Evolutionary conservation across 2,113 vertebrate species (phyloP).

Genomic region (Oncorhynchus keta): DNA sequence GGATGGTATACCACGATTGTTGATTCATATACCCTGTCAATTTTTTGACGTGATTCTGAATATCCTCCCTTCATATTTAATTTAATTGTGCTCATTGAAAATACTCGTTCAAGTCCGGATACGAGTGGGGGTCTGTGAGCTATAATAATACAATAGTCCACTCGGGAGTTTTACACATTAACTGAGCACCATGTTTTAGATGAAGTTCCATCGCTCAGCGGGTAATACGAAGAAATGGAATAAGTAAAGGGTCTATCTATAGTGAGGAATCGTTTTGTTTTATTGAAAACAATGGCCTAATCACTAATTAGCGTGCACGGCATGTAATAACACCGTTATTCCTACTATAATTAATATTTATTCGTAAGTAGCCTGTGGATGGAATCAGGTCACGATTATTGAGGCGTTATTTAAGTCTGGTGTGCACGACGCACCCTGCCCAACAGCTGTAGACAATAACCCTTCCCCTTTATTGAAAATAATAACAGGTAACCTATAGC

Average conservation of each 20-base stretch:
- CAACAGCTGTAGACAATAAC: conserved; percentile 23
- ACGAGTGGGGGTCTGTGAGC: conserved; percentile 69
- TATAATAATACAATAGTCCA: conserved; percentile 61
- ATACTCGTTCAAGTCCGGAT: conserved; percentile 50
- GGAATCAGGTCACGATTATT: conserved; percentile 74
- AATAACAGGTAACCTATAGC: conserved; percentile 51
- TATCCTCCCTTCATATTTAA: conserved; percentile 74
- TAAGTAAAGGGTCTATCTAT: background rate
- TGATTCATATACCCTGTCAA: conserved; percentile 55
- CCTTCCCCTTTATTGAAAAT: conserved; percentile 33
- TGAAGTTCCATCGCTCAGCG: background rate
- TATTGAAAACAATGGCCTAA: conserved; percentile 66
- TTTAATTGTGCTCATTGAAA: conserved; percentile 89
- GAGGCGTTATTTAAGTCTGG: conserved; percentile 73
- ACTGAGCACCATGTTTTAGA: background rate
- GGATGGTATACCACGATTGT: conserved; percentile 67
- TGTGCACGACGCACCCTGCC: conserved; percentile 5
- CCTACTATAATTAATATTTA: conserved; percentile 67
- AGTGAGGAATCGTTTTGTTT: conserved; percentile 9
- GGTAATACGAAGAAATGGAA: background rate
- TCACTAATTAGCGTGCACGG: conserved; percentile 67
- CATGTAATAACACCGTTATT: conserved; percentile 70
- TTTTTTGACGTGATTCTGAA: conserved; percentile 80
- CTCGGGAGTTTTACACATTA: background rate
- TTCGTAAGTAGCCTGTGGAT: conserved; percentile 52